Base-by-base conservation (phyloP, 2,113 vertebrate genomes). In the Falco punctatus region DNA sequence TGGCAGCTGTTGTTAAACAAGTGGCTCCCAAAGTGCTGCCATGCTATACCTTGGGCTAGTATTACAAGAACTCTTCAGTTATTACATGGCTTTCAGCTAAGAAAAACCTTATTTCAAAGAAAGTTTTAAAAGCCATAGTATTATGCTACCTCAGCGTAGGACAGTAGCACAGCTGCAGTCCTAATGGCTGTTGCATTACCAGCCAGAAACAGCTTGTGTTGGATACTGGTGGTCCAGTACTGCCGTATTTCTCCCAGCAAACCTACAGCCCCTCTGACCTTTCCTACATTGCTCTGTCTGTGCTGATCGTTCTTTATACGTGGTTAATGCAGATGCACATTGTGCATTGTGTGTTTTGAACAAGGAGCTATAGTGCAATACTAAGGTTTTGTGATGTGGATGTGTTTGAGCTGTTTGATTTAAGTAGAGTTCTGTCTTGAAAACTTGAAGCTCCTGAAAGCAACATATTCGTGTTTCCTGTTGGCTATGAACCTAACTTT, bases 311-410 rank as follows among this genome's bases (percentile, higher is more conserved):
- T 58, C 13, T 82, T 64, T 64, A 2, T 15, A 10, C 10, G 32
- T n/a, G 71, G 59, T 67, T 81, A 88, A 10, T 27, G 48, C 62
- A 73, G 55, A 22, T 51, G 35, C 26, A 65, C 22, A 1, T 40
- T 57, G 57, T 88, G 19, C 18, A 3, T 48, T 23, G 26, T 33
- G 11, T 67, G 49, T 83, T 59, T 59, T 64, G 55, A 73, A 35
- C 30, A 38, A 82, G 87, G 78, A 94, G 64, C 78, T 78, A 1
- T 80, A 96, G 93, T 96, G 91, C 94, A 93, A 92, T 96, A 80
- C 35, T 66, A 75, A 70, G 74, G 51, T 69, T 71, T 73, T 88
- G 91, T 96, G 71, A 78, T 55, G 62, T 82, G 49, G 64, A 32
- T 62, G 51, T 87, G 64, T 86, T 91, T 92, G 81, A 92, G 44